Percentiles rank a stretch among this genome's conserved stretches.
These are phyloP conservation scores for Cosmopolites sordidus DNA, from an alignment of 2,888 invertebrate species.

Conservation along the genomic window DNA sequence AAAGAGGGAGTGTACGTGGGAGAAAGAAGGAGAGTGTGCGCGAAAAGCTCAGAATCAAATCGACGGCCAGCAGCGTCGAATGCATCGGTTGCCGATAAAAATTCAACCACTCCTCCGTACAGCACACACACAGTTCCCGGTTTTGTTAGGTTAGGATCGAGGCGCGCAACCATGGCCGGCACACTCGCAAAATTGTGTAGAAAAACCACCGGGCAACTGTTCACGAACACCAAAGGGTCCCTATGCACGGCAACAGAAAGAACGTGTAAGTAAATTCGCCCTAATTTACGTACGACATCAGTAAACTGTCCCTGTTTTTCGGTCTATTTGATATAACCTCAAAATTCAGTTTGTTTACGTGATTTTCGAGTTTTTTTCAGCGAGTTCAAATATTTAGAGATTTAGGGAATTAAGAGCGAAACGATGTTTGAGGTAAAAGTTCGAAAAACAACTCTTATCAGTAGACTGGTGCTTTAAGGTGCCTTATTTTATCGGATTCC, in stretches of 20 bases:
- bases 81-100: conserved; percentile 18
- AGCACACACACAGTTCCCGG: conserved; percentile 1
- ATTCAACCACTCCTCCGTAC: conserved; percentile 6
- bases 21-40: conserved; percentile 15
- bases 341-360: too few species aligned
- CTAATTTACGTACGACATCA: too few species aligned
- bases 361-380: too few species aligned
- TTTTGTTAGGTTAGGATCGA: conserved; percentile 9
- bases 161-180: conserved; percentile 41
- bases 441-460: too few species aligned
- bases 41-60: conserved; percentile 15
- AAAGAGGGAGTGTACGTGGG: too few species aligned
- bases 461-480: too few species aligned
- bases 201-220: conserved; percentile 35
- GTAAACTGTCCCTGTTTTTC: too few species aligned
- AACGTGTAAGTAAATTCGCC: conserved; percentile 17
- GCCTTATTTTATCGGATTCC: too few species aligned
- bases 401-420: too few species aligned
- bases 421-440: too few species aligned
- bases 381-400: too few species aligned
- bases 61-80: conserved; percentile 8
- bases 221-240: conserved; percentile 26
- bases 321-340: too few species aligned
- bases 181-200: conserved; percentile 45
- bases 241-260: conserved; percentile 8